phyloP scores from a whole-genome alignment of 2,797 vertebrate species.

The Pteropus rufus region DNA sequence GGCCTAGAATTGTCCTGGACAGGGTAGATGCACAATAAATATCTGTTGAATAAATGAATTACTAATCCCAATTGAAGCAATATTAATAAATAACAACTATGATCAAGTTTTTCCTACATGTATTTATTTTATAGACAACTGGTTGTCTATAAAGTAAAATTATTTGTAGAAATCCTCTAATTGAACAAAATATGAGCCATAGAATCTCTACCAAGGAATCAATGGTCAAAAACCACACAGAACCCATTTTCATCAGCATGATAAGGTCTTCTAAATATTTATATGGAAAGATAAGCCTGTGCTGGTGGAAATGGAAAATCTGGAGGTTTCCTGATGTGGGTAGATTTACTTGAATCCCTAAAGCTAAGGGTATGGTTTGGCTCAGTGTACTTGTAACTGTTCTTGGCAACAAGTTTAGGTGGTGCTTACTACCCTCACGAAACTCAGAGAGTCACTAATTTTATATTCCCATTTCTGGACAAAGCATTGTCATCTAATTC shows the following conservation, averaged over 20 bases:
- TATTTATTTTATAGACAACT: neutral
- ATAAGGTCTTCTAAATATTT: neutral
- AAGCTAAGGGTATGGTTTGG: neutral
- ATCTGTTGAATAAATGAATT: neutral
- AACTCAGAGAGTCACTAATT: neutral
- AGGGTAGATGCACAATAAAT: neutral
- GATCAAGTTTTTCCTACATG: neutral
- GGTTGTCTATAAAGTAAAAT: neutral
- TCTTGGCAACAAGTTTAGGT: neutral
- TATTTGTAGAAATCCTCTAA: neutral
- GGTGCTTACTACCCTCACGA: neutral
- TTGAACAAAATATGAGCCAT: neutral
- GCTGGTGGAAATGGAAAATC: neutral
- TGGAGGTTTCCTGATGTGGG: neutral
- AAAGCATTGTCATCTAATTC: neutral
- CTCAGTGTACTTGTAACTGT: neutral
- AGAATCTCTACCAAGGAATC: neutral
- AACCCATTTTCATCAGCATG: neutral
- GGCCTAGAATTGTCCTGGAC: neutral
- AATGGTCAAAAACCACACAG: neutral
- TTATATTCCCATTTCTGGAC: neutral
- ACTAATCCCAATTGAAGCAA: neutral
- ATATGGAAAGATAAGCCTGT: neutral
- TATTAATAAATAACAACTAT: neutral
- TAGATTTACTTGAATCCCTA: neutral